Percentiles rank a stretch among this genome's conserved stretches.
These are phyloP conservation scores for Ophion costatus DNA, from an alignment of 2,888 invertebrate genomes.

Conservation along the genomic window DNA sequence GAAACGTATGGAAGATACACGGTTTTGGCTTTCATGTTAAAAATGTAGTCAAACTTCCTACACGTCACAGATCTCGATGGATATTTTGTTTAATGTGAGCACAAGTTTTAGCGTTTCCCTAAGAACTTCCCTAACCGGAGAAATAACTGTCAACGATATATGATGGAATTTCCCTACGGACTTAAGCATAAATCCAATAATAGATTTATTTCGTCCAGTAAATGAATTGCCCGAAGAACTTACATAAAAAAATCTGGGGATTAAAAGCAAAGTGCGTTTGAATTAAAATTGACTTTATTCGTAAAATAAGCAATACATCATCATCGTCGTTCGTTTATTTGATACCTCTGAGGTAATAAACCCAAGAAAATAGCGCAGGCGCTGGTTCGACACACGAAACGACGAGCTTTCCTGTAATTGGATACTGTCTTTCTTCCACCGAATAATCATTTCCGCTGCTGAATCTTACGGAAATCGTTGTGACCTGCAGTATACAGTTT, in stretches of 20 bases:
- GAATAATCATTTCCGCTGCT: conserved; percentile 12
- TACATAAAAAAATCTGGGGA: neutral
- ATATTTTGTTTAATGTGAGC: too few relatives aligned
- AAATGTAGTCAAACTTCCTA: too few relatives aligned
- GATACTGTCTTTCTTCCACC: conserved; percentile 56
- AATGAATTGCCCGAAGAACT: neutral
- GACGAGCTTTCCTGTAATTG: conserved; percentile 71
- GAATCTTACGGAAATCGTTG: conserved; percentile 66
- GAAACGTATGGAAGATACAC: too few relatives aligned
- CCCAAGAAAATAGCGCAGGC: conserved; percentile 70
- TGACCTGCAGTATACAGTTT: conserved; percentile 50
- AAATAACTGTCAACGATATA: too few relatives aligned
- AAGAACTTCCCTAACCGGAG: too few relatives aligned
- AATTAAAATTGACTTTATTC: neutral
- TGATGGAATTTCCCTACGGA: too few relatives aligned
- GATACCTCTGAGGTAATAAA: conserved; percentile 72
- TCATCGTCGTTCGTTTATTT: conserved; percentile 11
- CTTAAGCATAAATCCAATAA: too few relatives aligned
- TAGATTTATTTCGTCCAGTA: too few relatives aligned
- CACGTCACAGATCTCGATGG: too few relatives aligned
- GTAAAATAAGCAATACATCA: neutral
- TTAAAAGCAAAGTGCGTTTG: neutral
- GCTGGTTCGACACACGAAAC: conserved; percentile 67
- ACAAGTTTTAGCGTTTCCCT: too few relatives aligned
- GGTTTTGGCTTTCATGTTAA: too few relatives aligned